Base-by-base conservation (phyloP, 2,797 vertebrate genomes). In the Microctenopoma stevenorrisi region DNA sequence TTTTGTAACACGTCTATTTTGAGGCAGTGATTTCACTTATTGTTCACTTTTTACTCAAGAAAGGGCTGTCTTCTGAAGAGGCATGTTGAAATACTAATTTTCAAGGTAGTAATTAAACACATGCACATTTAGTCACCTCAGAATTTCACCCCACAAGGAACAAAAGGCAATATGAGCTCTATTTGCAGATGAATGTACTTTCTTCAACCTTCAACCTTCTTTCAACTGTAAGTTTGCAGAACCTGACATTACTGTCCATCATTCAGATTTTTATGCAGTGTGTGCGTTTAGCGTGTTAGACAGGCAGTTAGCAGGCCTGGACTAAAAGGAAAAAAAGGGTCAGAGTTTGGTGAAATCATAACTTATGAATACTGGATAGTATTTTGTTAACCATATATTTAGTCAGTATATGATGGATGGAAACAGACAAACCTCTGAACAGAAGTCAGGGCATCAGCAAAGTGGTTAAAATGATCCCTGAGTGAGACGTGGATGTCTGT, bases 171-270 rank as follows among this genome's bases (percentile, higher is more conserved):
- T 4, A 1, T 9, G 42, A 54, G 46, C 22, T 48, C 64, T 66
- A 53, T 48, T 47, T 52, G 35, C 35, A 8, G 44, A 55, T 63
- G 37, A 61, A 57, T 54, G 4, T 1, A 18, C 63, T 35, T 72
- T 68, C 61, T 8, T 18, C 44, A 46, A 46, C 44, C 44, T 46
- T n/a, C 44, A 46, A 18, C 48, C 49, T 38, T 57, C 56, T 49
- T 73, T 68, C 18, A 22, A 65, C 48, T 38, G 16, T 48, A 60
- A 47, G 56, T 56, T 73, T 59, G 26, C 49, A 38, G 25, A 74
- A 84, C 60, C 66, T 62, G 64, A 35, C 43, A 68, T 72, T 76
- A 79, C 73, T 72, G 75, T 83, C 80, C 65, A 40, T 77, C 77
- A 72, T 38, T 51, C 50, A 35, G 40, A 18, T 22, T 40, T 42